Evolutionary conservation across 2,797 vertebrate genomes (phyloP).

Genomic region (Crax fasciolata): DNA sequence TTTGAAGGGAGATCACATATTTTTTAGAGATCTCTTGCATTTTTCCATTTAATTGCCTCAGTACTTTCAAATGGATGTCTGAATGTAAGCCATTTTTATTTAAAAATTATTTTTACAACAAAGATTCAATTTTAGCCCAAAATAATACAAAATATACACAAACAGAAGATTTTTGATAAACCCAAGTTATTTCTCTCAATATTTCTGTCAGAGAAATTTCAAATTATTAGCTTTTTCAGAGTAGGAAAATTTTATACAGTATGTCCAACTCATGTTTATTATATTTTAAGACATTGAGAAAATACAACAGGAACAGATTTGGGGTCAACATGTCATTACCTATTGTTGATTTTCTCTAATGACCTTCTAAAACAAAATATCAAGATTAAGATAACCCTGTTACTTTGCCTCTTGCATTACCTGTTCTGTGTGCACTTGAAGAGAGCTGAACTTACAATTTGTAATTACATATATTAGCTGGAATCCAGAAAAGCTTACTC

Average conservation of each 20-base stretch:
- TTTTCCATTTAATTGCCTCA: not conserved
- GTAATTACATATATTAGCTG: not conserved
- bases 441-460: not conserved
- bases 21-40: not conserved
- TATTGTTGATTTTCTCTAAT: not conserved
- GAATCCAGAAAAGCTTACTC: not conserved
- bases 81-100: not conserved
- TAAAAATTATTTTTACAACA: not conserved
- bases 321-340: not conserved
- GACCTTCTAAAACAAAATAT: not conserved
- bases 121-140: not conserved
- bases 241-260: not conserved
- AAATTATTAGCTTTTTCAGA: not conserved
- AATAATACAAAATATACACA: not conserved
- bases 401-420: not conserved
- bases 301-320: not conserved
- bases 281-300: not conserved
- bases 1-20: not conserved
- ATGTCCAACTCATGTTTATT: accelerated
- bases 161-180: not conserved
- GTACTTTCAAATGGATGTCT: not conserved
- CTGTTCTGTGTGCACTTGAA: not conserved
- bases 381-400: not conserved
- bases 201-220: not conserved
- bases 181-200: not conserved